These are phyloP conservation scores for Percopsis transmontana DNA, from an alignment of 2,113 vertebrate species.

Conservation along the genomic window DNA sequence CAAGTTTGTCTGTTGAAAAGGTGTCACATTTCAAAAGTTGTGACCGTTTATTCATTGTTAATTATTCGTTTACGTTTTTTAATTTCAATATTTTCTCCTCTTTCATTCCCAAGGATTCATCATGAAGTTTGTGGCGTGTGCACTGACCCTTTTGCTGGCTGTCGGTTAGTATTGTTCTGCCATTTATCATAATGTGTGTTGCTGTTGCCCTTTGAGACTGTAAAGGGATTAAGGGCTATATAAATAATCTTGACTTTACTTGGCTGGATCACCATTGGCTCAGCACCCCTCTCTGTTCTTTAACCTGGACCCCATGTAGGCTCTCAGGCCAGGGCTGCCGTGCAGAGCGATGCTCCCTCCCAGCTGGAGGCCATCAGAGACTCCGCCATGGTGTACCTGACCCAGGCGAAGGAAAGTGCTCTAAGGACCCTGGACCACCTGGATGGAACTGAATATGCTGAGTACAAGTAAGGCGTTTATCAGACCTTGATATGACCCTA, in stretches of 20 bases:
- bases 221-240: neutral
- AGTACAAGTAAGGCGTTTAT: constrained; percentile 83
- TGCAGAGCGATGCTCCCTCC: constrained; percentile 51
- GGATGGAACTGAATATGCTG: constrained; percentile 74
- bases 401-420: constrained; percentile 70
- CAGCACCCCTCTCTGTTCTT: neutral
- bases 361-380: constrained; percentile 49
- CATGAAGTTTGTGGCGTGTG: constrained; percentile 62
- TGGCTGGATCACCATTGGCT: neutral
- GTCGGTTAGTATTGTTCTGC: constrained; percentile 47
- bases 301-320: constrained; percentile 31
- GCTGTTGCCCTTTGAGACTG: neutral
- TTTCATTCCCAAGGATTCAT: constrained; percentile 25
- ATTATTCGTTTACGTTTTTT: neutral
- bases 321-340: constrained; percentile 42
- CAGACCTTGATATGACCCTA: neutral
- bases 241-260: no score
- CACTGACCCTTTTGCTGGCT: constrained; percentile 51
- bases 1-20: no score
- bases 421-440: constrained; percentile 71
- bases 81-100: neutral
- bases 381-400: constrained; percentile 73
- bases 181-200: no score
- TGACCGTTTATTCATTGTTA: neutral
- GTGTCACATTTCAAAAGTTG: neutral